These are phyloP conservation scores for Leucoptera coffeella DNA, from an alignment of 2,888 invertebrate genomes.

Conservation along the genomic window DNA sequence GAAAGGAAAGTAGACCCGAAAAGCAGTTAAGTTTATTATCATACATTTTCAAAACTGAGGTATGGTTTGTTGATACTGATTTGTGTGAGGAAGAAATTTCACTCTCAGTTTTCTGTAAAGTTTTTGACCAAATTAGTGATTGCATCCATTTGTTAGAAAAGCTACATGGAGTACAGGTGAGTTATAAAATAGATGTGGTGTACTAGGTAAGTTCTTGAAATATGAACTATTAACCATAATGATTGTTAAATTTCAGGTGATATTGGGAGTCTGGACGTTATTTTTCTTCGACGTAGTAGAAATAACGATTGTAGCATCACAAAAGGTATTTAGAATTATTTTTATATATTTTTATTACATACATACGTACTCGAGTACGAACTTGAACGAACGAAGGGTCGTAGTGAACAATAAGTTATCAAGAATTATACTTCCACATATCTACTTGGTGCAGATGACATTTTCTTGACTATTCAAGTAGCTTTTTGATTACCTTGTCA, in stretches of 20 bases:
- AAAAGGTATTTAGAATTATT: too few relatives aligned
- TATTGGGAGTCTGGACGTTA: slow-evolving; percentile 20
- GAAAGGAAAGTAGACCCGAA: slow-evolving; percentile 3
- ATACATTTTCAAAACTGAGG: slow-evolving; percentile 11
- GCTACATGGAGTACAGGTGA: slow-evolving; percentile 17
- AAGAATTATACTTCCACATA: too few relatives aligned
- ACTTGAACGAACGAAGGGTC: too few relatives aligned
- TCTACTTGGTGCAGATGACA: too few relatives aligned
- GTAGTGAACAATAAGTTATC: too few relatives aligned
- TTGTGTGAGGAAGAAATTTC: slow-evolving; percentile 7
- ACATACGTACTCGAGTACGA: too few relatives aligned
- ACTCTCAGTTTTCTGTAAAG: slow-evolving; percentile 14
- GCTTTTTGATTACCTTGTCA: too few relatives aligned
- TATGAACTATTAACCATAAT: too few relatives aligned
- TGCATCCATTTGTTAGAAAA: slow-evolving; percentile 18
- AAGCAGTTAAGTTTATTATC: slow-evolving; percentile 5
- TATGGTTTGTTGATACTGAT: slow-evolving; percentile 10
- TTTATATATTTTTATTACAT: too few relatives aligned
- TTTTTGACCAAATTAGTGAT: slow-evolving; percentile 18
- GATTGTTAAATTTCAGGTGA: too few relatives aligned
- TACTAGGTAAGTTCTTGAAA: slow-evolving; percentile 1
- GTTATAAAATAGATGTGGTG: neutral
- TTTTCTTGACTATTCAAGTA: too few relatives aligned
- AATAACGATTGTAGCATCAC: slow-evolving; percentile 14
- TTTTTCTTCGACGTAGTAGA: slow-evolving; percentile 21